phyloP scores from a whole-genome alignment of 2,888 invertebrate species.

The Taphrorychus bicolor region DNA sequence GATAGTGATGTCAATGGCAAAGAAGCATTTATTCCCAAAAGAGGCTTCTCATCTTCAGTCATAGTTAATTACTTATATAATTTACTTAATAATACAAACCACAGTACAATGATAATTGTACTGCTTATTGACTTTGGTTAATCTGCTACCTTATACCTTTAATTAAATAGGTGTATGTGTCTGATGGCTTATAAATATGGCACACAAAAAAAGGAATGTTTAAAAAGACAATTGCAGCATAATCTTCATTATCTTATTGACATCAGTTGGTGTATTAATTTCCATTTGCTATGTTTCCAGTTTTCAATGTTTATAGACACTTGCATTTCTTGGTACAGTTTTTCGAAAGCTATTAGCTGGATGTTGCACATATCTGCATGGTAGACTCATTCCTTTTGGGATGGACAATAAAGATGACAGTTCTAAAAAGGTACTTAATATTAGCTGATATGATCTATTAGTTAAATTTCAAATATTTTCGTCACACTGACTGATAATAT shows the following conservation, averaged over 20 bases:
- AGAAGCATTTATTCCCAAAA: slow-evolving; percentile 44
- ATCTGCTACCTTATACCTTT: too few relatives aligned
- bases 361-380: slow-evolving; percentile 25
- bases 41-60: slow-evolving; percentile 49
- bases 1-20: not conserved
- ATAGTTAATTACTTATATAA: slow-evolving; percentile 40
- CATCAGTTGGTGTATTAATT: slow-evolving; percentile 61
- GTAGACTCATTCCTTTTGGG: slow-evolving; percentile 37
- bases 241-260: slow-evolving; percentile 51
- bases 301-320: slow-evolving; percentile 63
- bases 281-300: slow-evolving; percentile 85
- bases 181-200: slow-evolving; percentile 43
- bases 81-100: too few relatives aligned
- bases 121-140: slow-evolving; percentile 36
- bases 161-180: not conserved
- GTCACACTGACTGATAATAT: too few relatives aligned
- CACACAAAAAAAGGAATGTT: slow-evolving; percentile 46
- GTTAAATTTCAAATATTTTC: too few relatives aligned
- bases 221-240: slow-evolving; percentile 16
- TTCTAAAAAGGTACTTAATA: too few relatives aligned
- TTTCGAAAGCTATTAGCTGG: not conserved
- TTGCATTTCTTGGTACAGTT: slow-evolving; percentile 13
- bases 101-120: slow-evolving; percentile 7
- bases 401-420: too few relatives aligned
- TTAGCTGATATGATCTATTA: too few relatives aligned